Percentiles rank a stretch among this genome's conserved stretches.
Evolutionary conservation across 2,888 invertebrate genomes (phyloP).

Genomic region (Panorpa germanica): DNA sequence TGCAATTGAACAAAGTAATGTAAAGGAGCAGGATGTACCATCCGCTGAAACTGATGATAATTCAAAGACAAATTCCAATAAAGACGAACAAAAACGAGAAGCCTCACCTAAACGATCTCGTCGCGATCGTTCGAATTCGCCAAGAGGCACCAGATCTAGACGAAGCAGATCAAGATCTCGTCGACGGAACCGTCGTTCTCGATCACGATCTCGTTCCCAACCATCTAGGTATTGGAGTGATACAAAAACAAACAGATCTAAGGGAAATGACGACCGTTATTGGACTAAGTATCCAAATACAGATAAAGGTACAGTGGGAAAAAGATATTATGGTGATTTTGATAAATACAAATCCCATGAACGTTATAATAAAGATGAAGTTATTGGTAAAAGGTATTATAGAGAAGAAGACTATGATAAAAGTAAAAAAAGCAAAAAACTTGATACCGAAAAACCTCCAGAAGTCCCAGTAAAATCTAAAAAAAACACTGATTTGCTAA

Average conservation of each 20-base stretch:
- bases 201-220: no score
- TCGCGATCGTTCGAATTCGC: neutral
- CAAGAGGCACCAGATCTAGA: constrained; percentile 8
- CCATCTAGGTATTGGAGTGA: no score
- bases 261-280: no score
- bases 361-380: constrained; percentile 12
- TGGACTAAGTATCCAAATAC: constrained; percentile 20
- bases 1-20: no score
- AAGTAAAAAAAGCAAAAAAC: constrained; percentile 19
- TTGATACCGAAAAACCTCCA: no score
- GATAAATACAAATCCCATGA: constrained; percentile 10
- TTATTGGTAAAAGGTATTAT: constrained; percentile 11
- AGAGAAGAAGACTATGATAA: constrained; percentile 13
- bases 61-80: no score
- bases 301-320: constrained; percentile 19
- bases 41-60: no score
- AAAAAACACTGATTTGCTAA: constrained; percentile 46
- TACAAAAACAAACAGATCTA: no score
- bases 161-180: constrained; percentile 11
- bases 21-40: no score
- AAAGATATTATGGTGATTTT: constrained; percentile 18
- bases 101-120: no score
- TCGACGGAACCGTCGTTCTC: constrained; percentile 7
- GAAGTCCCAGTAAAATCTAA: no score
- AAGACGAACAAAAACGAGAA: no score